Percentiles rank a stretch among this genome's conserved stretches.
Conservation (phyloP, 2,888 invertebrate genomes). For the Drosophila sordidapex region DNA sequence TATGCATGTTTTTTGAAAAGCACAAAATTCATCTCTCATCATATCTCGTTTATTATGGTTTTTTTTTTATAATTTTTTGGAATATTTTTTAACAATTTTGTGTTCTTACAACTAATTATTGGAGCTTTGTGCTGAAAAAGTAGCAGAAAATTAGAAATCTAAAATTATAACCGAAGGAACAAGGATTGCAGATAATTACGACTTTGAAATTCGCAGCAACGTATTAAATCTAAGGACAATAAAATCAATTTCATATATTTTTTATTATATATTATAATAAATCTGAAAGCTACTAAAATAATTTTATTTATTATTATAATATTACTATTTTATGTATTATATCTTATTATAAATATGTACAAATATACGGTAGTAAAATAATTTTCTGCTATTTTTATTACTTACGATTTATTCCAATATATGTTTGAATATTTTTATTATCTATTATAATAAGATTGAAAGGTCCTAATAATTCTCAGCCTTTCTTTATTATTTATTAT, state of each 20-base stretch:
- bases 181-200: neutral
- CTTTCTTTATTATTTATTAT: neutral
- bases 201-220: neutral
- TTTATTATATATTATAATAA: neutral
- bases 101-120: neutral
- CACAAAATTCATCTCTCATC: neutral
- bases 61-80: neutral
- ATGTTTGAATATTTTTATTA: neutral
- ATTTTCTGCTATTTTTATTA: neutral
- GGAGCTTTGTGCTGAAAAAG: neutral
- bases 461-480: neutral
- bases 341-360: too few relatives aligned
- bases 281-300: neutral
- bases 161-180: neutral
- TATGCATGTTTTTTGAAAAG: neutral
- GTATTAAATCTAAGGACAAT: too few relatives aligned
- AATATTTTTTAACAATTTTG: too few relatives aligned
- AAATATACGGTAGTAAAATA: neutral
- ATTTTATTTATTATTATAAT: neutral
- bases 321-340: neutral
- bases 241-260: neutral
- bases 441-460: neutral
- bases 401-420: neutral
- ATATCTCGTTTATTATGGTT: neutral
- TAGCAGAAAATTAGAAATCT: neutral